Conservation (phyloP, 1,140 invertebrate genomes). For the Phymastichus coffea region DNA sequence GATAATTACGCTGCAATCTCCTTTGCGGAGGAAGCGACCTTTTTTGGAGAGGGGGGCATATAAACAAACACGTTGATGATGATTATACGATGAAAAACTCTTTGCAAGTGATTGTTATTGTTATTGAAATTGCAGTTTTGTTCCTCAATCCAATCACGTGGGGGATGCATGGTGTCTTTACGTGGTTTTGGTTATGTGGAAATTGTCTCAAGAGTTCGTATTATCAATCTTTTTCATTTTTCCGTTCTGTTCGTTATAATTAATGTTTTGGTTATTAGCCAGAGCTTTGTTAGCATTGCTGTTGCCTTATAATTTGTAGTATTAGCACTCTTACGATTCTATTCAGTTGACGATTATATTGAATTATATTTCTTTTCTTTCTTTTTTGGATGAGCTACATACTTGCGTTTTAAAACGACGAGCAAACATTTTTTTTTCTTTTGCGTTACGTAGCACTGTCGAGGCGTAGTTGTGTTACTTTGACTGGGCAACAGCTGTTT, state of each 20-base stretch:
- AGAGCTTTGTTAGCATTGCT: constrained; percentile 6
- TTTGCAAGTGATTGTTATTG: constrained; percentile 15
- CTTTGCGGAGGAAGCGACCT: no score
- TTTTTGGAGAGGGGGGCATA: background rate
- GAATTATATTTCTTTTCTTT: background rate
- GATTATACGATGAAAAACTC: no score
- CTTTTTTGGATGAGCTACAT: background rate
- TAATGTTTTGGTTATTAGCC: constrained; percentile 7
- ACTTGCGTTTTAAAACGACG: no score
- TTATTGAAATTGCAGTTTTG: constrained; percentile 23
- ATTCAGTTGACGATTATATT: background rate
- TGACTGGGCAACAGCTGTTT: background rate
- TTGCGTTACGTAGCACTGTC: background rate
- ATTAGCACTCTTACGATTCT: no score
- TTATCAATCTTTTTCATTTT: constrained; percentile 15
- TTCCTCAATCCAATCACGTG: constrained; percentile 17
- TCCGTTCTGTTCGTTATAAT: constrained; percentile 17
- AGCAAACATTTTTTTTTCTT: background rate
- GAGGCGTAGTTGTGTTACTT: background rate
- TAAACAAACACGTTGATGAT: no score
- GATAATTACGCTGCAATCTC: no score
- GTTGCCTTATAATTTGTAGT: constrained; percentile 8
- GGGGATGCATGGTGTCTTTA: constrained; percentile 19
- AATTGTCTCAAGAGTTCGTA: constrained; percentile 23
- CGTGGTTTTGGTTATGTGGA: constrained; percentile 23